Base-by-base conservation (phyloP, 2,888 invertebrate genomes). In the Noctua fimbriata region DNA sequence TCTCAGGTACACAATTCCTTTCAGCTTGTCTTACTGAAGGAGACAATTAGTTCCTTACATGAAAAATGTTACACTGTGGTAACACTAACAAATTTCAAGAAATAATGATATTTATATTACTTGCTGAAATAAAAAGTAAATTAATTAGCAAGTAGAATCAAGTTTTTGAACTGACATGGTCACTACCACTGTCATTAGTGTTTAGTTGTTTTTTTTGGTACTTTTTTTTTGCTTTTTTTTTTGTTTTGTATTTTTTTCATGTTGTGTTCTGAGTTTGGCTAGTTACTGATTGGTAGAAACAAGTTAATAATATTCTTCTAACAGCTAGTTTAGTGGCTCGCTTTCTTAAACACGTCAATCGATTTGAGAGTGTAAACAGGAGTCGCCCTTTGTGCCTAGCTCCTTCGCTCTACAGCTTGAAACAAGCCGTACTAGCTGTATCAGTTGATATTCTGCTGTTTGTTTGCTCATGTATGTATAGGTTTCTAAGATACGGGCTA, bases 271-370 rank as follows among this genome's bases (percentile, higher is more conserved):
- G 0, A 7, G 18, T 21, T 52, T 24, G 10, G 58, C 5, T 58
- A 28, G n/a, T 28, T 14, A 58, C 14, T 58, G 5, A 9, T 9
- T n/a, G 14, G 14, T n/a, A 14, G 6, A 14, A 14, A 18, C n/a
- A 12, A 52, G 10, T 24, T 24, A 36, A 32, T 18, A 2, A 71
- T n/a, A 21, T 72, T 72, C 7, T 52, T 32, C 3, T 69, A 74
- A 79, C 16, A 89, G 91, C 91, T 44, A 0, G 2, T 87, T 89
- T 88, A 24, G 18, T 86, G 86, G 92, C 92, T 87, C 41, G 47
- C 86, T 89, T 81, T 86, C 89, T 89, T 91, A 88, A 90, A 91
- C 91, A 92, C 90, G 84, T 92, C 92, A 93, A 94, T 94, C 93
- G 94, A 94, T 94, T 92, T 89, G 87, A 89, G 90, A 88, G 89